These are phyloP conservation scores for Amazona finschi DNA, from an alignment of 2,797 vertebrate species.

Conservation along the genomic window DNA sequence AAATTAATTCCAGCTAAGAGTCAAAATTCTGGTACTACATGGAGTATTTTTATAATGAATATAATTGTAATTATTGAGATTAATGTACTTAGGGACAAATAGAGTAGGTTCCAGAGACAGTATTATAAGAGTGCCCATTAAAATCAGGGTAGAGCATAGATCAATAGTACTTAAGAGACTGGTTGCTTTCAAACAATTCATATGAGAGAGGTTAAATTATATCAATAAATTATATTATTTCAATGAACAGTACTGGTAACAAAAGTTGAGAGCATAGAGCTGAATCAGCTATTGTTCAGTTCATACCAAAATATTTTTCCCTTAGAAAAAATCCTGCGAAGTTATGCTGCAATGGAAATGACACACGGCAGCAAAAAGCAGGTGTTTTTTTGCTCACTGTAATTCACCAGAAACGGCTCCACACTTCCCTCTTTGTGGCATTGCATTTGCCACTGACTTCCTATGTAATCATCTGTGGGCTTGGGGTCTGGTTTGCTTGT, in stretches of 20 bases:
- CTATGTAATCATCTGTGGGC: neutral
- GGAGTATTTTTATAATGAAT: slow-evolving; percentile 19
- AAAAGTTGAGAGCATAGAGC: neutral
- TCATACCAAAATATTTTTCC: slow-evolving; percentile 5
- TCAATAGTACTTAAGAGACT: slow-evolving; percentile 13
- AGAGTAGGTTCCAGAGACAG: neutral
- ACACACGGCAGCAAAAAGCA: neutral
- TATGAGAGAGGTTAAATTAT: slow-evolving; percentile 39
- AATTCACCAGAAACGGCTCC: neutral
- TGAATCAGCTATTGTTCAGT: neutral
- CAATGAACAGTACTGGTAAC: neutral
- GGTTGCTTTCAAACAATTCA: slow-evolving; percentile 46
- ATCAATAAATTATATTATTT: slow-evolving; percentile 45
- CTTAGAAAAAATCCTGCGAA: neutral
- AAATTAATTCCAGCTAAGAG: slow-evolving; percentile 27
- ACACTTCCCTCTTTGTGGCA: neutral
- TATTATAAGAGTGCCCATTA: neutral
- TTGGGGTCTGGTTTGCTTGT: neutral
- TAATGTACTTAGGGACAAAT: slow-evolving; percentile 1
- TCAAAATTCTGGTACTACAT: neutral
- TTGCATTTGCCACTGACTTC: neutral
- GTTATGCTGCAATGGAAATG: neutral
- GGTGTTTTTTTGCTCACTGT: neutral
- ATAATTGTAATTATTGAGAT: slow-evolving; percentile 35
- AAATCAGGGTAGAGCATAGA: slow-evolving; percentile 29